Base-by-base conservation (phyloP, 1,140 invertebrate species). In the Eciton burchellii region DNA sequence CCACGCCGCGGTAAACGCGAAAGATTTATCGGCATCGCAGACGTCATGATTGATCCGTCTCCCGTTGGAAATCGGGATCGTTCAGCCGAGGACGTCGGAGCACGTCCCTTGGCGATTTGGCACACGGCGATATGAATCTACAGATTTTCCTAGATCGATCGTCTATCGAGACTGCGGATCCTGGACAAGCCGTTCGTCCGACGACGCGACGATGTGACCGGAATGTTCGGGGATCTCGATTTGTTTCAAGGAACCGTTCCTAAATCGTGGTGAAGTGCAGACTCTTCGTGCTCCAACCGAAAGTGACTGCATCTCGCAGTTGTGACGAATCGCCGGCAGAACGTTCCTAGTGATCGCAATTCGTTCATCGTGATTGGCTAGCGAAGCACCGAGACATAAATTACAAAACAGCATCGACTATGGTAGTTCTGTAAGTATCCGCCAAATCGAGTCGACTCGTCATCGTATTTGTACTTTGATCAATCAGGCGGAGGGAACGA, bases 381-480 rank as follows among this genome's bases (percentile, higher is more conserved):
- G 12, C 74, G 45, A 21, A 85, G 60, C 81, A 79, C 77, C 59
- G 43, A 29, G 16, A 81, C 76, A 81, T 73, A 82, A 60, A 86
- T 85, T 65, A 77, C 65, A 83, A 86, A 89, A 86, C 81, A 92
- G 47, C 77, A 66, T 89, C 91, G 89, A 93, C 91, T 93, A 94
- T 94, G 93, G 93, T 94, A 86, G 92, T 94, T 77, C 82, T 93
- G 93, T 94, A 84, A 90, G 93, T 93, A 93, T 73, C 19, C 14
- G 5, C 14, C 1, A 35, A n/a, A n/a, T 43, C 41, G 3, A 5
- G 0, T 6, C 14, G 6, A 71, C 71, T 29, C 19, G 16, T 21
- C 35, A 35, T 56, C 29, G 1, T 29, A 45, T 12, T 1, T 62
- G 11, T 35, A 59, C 21, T 49, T 24, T 5, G 9, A 16, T 35